A percentile compares a stretch with the other conserved stretches of the same genome.
phyloP scores from a whole-genome alignment of 2,888 invertebrate genomes.

The Luperina testacea region DNA sequence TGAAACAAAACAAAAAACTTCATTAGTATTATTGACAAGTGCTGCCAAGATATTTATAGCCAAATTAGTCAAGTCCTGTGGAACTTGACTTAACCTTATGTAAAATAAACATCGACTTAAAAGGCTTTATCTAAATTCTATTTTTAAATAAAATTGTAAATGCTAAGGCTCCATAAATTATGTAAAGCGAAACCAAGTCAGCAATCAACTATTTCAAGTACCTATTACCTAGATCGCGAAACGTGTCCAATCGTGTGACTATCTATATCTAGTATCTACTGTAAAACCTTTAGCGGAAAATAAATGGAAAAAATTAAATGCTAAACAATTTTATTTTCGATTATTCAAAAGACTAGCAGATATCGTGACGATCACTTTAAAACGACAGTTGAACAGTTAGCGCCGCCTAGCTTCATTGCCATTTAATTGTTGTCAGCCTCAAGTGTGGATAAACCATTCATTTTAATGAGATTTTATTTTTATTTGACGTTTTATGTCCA shows the following conservation, averaged over 20 bases:
- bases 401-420: slow-evolving; percentile 22
- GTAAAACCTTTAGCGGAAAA: slow-evolving; percentile 12
- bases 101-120: slow-evolving; percentile 29
- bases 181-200: slow-evolving; percentile 29
- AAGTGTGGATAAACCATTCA: slow-evolving; percentile 45
- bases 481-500: slow-evolving; percentile 53
- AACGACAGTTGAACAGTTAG: slow-evolving; percentile 39
- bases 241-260: slow-evolving; percentile 32
- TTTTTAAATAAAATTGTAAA: slow-evolving; percentile 35
- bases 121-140: slow-evolving; percentile 32
- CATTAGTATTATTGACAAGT: slow-evolving; percentile 29
- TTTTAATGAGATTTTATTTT: slow-evolving; percentile 56
- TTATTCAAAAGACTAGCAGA: slow-evolving; percentile 39
- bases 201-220: slow-evolving; percentile 31
- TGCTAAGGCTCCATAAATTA: slow-evolving; percentile 39
- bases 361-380: slow-evolving; percentile 65
- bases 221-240: slow-evolving; percentile 22
- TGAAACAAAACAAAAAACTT: slow-evolving; percentile 47
- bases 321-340: slow-evolving; percentile 32
- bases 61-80: background rate
- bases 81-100: background rate
- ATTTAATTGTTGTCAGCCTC: slow-evolving; percentile 47
- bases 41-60: background rate
- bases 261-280: slow-evolving; percentile 18
- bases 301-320: slow-evolving; percentile 30